Conservation (phyloP, 2,113 vertebrate genomes). For the Geothlypis trichas region DNA sequence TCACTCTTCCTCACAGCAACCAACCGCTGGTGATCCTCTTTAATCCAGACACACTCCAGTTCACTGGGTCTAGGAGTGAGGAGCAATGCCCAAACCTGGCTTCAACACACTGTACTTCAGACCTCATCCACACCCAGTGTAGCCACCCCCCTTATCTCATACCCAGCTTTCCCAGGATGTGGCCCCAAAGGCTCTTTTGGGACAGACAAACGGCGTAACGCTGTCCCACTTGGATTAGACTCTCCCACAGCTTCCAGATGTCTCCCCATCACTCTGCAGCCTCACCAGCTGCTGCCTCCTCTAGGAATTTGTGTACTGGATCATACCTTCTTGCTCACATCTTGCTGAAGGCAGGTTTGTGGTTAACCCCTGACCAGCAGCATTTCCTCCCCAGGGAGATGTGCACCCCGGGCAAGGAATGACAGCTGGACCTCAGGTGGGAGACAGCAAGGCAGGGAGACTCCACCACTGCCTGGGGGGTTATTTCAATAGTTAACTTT, state of each 20-base stretch:
- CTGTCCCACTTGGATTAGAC: neutral
- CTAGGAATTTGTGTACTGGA: neutral
- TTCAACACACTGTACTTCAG: neutral
- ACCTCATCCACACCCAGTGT: neutral
- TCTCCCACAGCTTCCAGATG: neutral
- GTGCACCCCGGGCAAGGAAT: neutral
- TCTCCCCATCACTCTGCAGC: rapidly evolving
- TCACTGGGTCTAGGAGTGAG: neutral
- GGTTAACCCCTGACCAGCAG: neutral
- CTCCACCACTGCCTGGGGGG: neutral
- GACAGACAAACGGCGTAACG: rapidly evolving
- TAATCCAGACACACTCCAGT: rapidly evolving
- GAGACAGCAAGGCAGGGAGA: neutral
- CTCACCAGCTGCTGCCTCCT: neutral
- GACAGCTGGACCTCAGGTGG: neutral
- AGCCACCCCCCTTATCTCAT: neutral
- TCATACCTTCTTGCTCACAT: neutral
- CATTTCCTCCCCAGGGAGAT: neutral
- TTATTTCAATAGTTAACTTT: neutral
- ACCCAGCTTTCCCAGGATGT: neutral
- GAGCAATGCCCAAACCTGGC: neutral
- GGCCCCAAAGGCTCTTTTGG: neutral
- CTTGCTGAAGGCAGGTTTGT: neutral
- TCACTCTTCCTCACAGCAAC: neutral
- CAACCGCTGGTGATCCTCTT: rapidly evolving